Conservation (phyloP, 2,113 vertebrate species). For the Strix uralensis region DNA sequence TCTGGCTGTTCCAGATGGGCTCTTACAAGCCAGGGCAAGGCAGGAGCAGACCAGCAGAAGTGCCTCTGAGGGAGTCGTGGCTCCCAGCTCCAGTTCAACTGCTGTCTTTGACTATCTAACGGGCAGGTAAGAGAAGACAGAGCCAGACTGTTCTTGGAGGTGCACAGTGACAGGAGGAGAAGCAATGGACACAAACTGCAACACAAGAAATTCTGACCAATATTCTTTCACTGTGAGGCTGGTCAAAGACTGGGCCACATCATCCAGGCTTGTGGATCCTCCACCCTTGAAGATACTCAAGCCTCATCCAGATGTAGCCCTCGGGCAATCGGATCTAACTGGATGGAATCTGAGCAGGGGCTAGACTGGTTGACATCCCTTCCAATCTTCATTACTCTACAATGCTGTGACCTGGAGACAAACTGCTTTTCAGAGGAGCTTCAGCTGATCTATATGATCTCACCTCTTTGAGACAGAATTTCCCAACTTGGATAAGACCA, state of each 20-base stretch:
- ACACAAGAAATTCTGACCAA: not conserved
- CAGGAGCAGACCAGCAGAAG: not conserved
- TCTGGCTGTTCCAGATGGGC: not conserved
- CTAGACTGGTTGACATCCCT: not conserved
- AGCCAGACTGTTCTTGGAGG: not conserved
- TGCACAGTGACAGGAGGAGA: not conserved
- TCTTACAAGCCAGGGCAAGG: not conserved
- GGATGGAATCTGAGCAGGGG: not conserved
- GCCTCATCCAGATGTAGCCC: not conserved
- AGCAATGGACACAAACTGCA: not conserved
- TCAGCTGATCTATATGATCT: not conserved
- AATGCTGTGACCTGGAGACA: not conserved
- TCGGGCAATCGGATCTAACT: not conserved
- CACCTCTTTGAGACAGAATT: not conserved
- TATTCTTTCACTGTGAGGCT: not conserved
- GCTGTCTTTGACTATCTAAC: not conserved
- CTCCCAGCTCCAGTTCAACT: not conserved
- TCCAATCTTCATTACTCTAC: not conserved
- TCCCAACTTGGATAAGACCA: not conserved
- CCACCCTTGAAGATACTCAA: not conserved
- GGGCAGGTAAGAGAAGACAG: not conserved
- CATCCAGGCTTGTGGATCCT: not conserved
- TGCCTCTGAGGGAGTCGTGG: not conserved
- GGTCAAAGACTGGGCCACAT: not conserved
- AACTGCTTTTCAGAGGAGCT: not conserved